phyloP scores from a whole-genome alignment of 2,888 invertebrate species.

The Caenorhabditis macrosperma region DNA sequence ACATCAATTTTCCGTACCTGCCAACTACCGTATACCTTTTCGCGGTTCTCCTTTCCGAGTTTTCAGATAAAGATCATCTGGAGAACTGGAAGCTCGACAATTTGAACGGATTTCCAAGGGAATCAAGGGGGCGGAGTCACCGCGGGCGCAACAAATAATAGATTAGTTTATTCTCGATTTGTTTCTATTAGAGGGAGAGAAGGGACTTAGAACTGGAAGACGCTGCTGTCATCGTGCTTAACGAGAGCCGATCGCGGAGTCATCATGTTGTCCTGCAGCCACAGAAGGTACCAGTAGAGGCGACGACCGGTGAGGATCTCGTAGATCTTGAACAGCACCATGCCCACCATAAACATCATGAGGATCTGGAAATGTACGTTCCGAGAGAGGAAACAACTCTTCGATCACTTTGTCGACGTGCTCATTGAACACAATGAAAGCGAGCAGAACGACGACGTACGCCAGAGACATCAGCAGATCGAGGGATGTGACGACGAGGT shows the following conservation, averaged over 20 bases:
- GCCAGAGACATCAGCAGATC: slow-evolving; percentile 64
- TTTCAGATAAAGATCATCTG: background rate
- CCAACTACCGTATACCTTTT: background rate
- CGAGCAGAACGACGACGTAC: slow-evolving; percentile 61
- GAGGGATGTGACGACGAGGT: slow-evolving; percentile 58
- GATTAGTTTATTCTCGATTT: background rate
- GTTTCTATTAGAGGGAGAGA: background rate
- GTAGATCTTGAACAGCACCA: slow-evolving; percentile 69
- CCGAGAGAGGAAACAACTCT: too few relatives aligned
- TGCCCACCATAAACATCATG: slow-evolving; percentile 65
- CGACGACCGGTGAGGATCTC: slow-evolving; percentile 68
- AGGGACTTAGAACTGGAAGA: slow-evolving; percentile 65
- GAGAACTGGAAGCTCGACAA: background rate
- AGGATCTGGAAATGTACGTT: slow-evolving; percentile 56
- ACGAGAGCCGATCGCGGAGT: slow-evolving; percentile 67
- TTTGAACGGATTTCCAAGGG: background rate
- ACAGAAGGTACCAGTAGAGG: slow-evolving; percentile 73
- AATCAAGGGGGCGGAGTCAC: background rate
- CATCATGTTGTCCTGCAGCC: slow-evolving; percentile 65
- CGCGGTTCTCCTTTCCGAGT: background rate
- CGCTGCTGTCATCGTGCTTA: slow-evolving; percentile 61
- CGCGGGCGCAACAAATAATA: too few relatives aligned
- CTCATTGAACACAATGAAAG: slow-evolving; percentile 56
- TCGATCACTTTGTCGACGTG: slow-evolving; percentile 56
- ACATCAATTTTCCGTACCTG: background rate